A percentile compares a stretch with the other conserved stretches of the same genome.
Evolutionary conservation across 2,113 vertebrate genomes (phyloP).

Genomic region (Caranx ignobilis): DNA sequence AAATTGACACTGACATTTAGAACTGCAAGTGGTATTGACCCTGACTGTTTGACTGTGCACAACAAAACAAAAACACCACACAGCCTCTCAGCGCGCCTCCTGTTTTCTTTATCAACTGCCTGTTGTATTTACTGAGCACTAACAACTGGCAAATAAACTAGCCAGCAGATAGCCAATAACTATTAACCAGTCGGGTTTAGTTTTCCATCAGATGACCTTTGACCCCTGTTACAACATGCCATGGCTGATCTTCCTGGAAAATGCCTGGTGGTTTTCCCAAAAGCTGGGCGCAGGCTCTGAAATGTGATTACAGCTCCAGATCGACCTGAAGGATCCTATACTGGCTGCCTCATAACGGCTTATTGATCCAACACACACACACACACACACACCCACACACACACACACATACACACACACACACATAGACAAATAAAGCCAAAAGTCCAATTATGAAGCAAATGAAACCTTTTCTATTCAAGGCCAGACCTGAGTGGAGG

Average conservation of each 20-base stretch:
- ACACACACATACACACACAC: not conserved
- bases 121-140: slow-evolving; percentile 34
- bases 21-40: slow-evolving; percentile 18
- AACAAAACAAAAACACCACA: slow-evolving; percentile 27
- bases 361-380: slow-evolving; percentile 75
- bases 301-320: slow-evolving; percentile 79
- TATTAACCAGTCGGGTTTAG: slow-evolving; percentile 32
- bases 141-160: slow-evolving; percentile 48
- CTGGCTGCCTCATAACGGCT: slow-evolving; percentile 73
- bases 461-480: slow-evolving; percentile 73
- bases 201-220: slow-evolving; percentile 56
- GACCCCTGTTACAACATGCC: slow-evolving; percentile 31
- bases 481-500: slow-evolving; percentile 42
- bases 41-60: slow-evolving; percentile 26
- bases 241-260: slow-evolving; percentile 56
- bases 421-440: slow-evolving; percentile 18
- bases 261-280: slow-evolving; percentile 35
- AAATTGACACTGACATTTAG: slow-evolving; percentile 44
- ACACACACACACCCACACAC: slow-evolving; percentile 12
- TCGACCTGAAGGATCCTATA: slow-evolving; percentile 67
- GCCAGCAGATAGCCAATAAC: slow-evolving; percentile 46
- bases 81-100: not conserved
- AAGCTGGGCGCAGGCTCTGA: slow-evolving; percentile 46
- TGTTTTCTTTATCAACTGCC: slow-evolving; percentile 46
- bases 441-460: slow-evolving; percentile 67